Base-by-base conservation (phyloP, 2,113 vertebrate genomes). In the Scolopax mira region DNA sequence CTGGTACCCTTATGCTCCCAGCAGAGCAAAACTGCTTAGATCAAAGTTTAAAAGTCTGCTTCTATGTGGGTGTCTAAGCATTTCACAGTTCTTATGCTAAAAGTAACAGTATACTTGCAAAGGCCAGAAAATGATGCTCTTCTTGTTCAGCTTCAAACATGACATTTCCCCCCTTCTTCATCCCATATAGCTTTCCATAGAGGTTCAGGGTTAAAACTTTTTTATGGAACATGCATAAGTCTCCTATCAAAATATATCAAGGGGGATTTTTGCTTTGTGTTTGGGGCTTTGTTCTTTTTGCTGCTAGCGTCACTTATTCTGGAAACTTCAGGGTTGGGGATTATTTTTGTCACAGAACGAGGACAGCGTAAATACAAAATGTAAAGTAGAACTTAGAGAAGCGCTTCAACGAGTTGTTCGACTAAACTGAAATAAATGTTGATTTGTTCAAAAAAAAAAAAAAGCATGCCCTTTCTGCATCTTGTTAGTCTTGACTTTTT, bases 361-460 rank as follows among this genome's bases (percentile, higher is more conserved):
- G 93, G 90, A 79, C 80, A 95, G 93, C 96, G 95, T 97, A 96
- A 87, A 96, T 96, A 94, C 41, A 82, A 93, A 95, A 96, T 97
- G 95, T 96, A 96, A 96, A 97, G 92, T 66, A 95, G 93, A 88
- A 90, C 33, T 81, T 91, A 94, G 92, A 94, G 86, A 92, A 96
- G 88, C 64, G 93, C 88, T 96, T 91, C 93, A 80, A 90, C 1
- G 1, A 86, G 80, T 78, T 96, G 94, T 96, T 95, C 90, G 90
- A 94, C 52, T 92, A 88, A 61, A 86, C 46, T 73, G 70, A 95
- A 95, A 95, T 96, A 96, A 96, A 96, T 93, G 88, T 96, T 90
- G 77, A 90, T 96, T 96, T 96, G 62, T 92, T 94, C 65, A 86
- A 94, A 93, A 91, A 96, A 87, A 78, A 79, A 78, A 78, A 77